A percentile compares a stretch with the other conserved stretches of the same genome.
Evolutionary conservation across 2,113 vertebrate species (phyloP).

Genomic region (Pelodiscus sinensis): DNA sequence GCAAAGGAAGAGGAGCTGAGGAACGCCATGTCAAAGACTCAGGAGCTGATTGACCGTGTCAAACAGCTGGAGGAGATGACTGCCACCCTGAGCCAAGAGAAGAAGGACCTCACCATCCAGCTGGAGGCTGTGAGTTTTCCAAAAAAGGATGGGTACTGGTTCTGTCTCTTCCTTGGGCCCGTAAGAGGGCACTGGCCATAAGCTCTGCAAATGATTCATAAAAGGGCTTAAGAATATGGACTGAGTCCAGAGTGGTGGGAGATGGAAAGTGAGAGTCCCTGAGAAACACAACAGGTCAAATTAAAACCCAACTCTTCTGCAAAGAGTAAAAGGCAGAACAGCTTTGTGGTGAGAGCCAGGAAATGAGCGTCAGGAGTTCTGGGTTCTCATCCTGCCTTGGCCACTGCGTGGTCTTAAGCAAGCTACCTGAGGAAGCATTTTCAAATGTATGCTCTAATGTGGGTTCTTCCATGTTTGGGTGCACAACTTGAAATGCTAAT

Average conservation of each 20-base stretch:
- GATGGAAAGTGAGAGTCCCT: conserved; percentile 20
- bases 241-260: conserved; percentile 21
- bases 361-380: background rate
- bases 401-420: background rate
- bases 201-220: conserved; percentile 18
- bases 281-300: background rate
- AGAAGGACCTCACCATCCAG: conserved; percentile 50
- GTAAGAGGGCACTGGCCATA: background rate
- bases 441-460: background rate
- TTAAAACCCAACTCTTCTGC: background rate
- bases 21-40: conserved; percentile 34
- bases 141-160: background rate
- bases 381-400: background rate
- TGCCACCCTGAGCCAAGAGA: conserved; percentile 55
- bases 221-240: background rate
- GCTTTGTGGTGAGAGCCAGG: background rate
- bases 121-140: conserved; percentile 31
- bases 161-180: background rate
- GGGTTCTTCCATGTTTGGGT: background rate
- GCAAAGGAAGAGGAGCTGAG: conserved; percentile 51
- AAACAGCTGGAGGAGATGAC: conserved; percentile 61
- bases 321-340: background rate
- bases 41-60: background rate
- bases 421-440: background rate
- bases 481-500: background rate